Percentiles rank a stretch among this genome's conserved stretches.
Conservation (phyloP, 2,888 invertebrate genomes). For the Ctenicera cuprea region DNA sequence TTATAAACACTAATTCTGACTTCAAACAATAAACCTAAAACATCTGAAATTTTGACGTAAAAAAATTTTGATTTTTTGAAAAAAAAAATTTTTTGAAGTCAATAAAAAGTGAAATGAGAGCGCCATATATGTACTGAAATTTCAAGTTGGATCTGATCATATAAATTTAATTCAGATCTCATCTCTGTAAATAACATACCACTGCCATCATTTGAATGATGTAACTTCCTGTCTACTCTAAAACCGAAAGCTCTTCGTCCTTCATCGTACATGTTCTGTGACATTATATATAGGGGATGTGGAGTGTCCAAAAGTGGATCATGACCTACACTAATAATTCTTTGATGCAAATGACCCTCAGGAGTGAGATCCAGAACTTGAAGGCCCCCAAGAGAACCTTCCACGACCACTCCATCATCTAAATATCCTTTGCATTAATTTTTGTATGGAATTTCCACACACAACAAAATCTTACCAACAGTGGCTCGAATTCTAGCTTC, state of each 20-base stretch:
- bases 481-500: slow-evolving; percentile 93
- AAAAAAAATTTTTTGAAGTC: too few species aligned
- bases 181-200: slow-evolving; percentile 13
- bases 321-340: slow-evolving; percentile 89
- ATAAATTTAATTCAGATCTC: too few species aligned
- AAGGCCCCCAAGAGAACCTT: slow-evolving; percentile 93
- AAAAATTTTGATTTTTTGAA: too few species aligned
- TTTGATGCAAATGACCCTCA: slow-evolving; percentile 87
- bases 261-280: slow-evolving; percentile 66
- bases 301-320: slow-evolving; percentile 79
- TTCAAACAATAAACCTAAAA: too few species aligned
- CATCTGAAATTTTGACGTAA: too few species aligned
- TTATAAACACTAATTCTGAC: too few species aligned
- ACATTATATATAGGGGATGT: slow-evolving; percentile 69
- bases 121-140: too few species aligned
- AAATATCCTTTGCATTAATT: slow-evolving; percentile 39
- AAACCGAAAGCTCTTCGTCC: slow-evolving; percentile 75
- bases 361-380: slow-evolving; percentile 93
- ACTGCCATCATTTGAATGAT: slow-evolving; percentile 29
- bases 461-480: slow-evolving; percentile 75
- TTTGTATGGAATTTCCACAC: not conserved
- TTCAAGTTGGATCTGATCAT: too few species aligned
- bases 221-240: slow-evolving; percentile 69
- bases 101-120: too few species aligned
- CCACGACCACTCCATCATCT: slow-evolving; percentile 76